Base-by-base conservation (phyloP, 2,888 invertebrate species). In the Lithophane ornitopus region DNA sequence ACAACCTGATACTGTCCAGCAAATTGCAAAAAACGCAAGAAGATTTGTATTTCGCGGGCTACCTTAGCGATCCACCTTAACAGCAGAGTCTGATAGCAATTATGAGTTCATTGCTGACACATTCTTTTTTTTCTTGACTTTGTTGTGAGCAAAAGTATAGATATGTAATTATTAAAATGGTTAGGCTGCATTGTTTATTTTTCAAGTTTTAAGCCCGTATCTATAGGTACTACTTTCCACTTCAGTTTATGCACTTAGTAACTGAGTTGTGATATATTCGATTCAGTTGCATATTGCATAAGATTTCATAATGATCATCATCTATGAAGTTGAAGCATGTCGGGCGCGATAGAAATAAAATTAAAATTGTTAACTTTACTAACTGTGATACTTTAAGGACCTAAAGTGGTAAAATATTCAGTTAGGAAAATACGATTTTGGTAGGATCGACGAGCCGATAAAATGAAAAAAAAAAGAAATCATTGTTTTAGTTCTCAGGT, bases 401-500 rank as follows among this genome's bases (percentile, higher is more conserved):
- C 22, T 28, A 56, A 71, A 62, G 34, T 46, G 41, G n/a, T 59
- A 71, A 65, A 71, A 52, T 26, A 59, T 70, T 52, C 41, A 63
- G 41, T 73, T 67, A 67, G 49, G 56, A 73, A 72, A 82, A 83
- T 56, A 75, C 41, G 52, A 69, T 74, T 82, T 73, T 44, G 58
- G 74, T 58, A 16, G 59, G 54, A 56, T 70, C 61, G 62, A 67
- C 62, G 70, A 76, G 70, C 68, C 56, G 72, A 84, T 74, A 72
- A 85, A 79, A 76, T 69, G 54, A 74, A 74, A 39, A 63, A 63
- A 46, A 82, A 84, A 79, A 56, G 75, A 85, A 65, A 76, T 70
- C 66, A 79, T 76, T 82, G 79, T 79, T 72, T 77, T 75, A 69
- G 62, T 69, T 65, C 72, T 68, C 76, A 74, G 70, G 80, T 83